Conservation (phyloP, 2,113 vertebrate species). For the Notarius quadriscutis region DNA sequence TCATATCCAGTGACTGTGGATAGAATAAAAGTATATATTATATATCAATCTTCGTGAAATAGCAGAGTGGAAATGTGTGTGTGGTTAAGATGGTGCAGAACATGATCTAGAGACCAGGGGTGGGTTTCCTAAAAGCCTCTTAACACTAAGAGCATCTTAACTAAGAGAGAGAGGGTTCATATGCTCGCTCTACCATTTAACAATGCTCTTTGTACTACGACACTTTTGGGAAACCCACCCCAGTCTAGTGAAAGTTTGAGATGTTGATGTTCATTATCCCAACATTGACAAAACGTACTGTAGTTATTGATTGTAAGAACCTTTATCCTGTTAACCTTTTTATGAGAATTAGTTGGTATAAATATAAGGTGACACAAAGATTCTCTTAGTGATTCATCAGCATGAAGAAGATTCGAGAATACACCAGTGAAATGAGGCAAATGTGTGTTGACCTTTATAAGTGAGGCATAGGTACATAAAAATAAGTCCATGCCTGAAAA, state of each 20-base stretch:
- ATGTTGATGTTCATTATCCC: background rate
- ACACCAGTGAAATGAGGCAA: background rate
- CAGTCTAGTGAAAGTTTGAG: background rate
- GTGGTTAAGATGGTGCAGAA: background rate
- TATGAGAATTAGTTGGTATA: background rate
- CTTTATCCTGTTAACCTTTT: background rate
- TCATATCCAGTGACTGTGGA: too few species aligned
- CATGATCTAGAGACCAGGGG: too few species aligned
- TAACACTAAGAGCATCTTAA: too few species aligned
- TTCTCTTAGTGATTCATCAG: background rate
- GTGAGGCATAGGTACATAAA: background rate
- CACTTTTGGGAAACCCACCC: too few species aligned
- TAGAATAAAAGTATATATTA: background rate
- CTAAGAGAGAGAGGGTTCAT: too few species aligned
- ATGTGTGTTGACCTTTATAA: background rate
- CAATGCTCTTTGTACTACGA: too few species aligned
- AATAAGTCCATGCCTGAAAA: background rate
- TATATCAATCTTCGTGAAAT: background rate
- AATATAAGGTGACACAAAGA: background rate
- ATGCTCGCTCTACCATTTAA: too few species aligned
- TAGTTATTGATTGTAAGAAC: background rate
- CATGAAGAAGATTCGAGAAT: background rate
- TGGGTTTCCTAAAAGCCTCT: too few species aligned
- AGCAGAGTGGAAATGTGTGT: background rate
- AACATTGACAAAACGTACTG: background rate